Evolutionary conservation across 2,797 vertebrate species (phyloP).

Genomic region (Tragelaphus eurycerus): DNA sequence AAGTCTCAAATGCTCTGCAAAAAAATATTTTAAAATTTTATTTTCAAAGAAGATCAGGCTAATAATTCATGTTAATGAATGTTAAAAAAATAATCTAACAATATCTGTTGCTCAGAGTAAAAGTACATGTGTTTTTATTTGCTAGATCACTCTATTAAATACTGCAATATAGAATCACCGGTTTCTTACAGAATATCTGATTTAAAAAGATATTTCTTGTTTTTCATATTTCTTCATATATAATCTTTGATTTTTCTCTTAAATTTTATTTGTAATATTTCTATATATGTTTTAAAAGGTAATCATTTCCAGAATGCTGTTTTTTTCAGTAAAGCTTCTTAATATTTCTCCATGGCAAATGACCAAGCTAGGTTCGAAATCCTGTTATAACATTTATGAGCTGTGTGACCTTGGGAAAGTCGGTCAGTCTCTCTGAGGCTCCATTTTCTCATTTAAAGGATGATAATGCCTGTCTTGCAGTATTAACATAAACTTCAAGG

Average conservation of each 20-base stretch:
- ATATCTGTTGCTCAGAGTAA: background rate
- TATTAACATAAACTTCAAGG: background rate
- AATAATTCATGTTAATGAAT: background rate
- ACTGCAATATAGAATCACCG: background rate
- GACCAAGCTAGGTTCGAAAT: background rate
- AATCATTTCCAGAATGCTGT: background rate
- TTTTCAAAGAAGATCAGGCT: background rate
- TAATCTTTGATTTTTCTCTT: background rate
- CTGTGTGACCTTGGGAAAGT: background rate
- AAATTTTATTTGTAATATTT: background rate
- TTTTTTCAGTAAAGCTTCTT: background rate
- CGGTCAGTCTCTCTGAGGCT: background rate
- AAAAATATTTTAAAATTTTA: background rate
- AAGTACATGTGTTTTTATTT: background rate
- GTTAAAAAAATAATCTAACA: background rate
- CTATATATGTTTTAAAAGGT: background rate
- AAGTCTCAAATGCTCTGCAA: background rate
- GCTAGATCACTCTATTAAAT: background rate
- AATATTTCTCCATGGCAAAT: background rate
- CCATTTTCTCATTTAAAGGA: background rate
- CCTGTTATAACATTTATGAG: background rate
- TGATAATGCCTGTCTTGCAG: background rate
- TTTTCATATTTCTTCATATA: background rate
- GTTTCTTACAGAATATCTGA: background rate
- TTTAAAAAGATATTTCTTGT: background rate